Evolutionary conservation across 92 coral and sea anemone genomes (phyloP).

Genomic region (Palythoa heliodiscus): DNA sequence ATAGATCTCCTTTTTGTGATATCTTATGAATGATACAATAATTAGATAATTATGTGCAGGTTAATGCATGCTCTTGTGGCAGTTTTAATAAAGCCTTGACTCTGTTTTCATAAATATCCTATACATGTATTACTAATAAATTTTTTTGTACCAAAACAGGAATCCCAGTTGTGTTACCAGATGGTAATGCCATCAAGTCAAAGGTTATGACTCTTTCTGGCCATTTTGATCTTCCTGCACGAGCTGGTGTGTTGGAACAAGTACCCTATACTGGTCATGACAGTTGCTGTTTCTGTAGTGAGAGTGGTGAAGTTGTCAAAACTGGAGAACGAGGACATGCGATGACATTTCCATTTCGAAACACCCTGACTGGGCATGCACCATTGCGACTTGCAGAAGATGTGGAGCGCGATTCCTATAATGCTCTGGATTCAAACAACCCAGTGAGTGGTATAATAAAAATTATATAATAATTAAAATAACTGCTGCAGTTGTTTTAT

Average conservation of each 20-base stretch:
- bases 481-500: background rate
- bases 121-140: background rate
- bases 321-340: conserved; percentile 22
- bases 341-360: conserved; percentile 31
- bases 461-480: background rate
- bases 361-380: conserved; percentile 57
- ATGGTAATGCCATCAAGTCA: conserved; percentile 28
- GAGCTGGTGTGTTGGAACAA: conserved; percentile 60
- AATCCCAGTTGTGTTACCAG: conserved; percentile 42
- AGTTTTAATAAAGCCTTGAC: background rate
- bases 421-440: conserved; percentile 51
- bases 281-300: conserved; percentile 49
- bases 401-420: conserved; percentile 36
- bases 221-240: conserved; percentile 68
- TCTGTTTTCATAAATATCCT: background rate
- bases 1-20: background rate
- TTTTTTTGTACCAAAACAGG: background rate
- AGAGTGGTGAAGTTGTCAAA: conserved; percentile 49
- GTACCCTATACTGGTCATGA: conserved; percentile 50
- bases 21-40: background rate
- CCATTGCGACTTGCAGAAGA: conserved; percentile 36
- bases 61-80: background rate
- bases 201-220: conserved; percentile 55
- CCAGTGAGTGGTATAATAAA: conserved; percentile 39
- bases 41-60: background rate